Base-by-base conservation (phyloP, 2,113 vertebrate species). In the Microtus ochrogaster region DNA sequence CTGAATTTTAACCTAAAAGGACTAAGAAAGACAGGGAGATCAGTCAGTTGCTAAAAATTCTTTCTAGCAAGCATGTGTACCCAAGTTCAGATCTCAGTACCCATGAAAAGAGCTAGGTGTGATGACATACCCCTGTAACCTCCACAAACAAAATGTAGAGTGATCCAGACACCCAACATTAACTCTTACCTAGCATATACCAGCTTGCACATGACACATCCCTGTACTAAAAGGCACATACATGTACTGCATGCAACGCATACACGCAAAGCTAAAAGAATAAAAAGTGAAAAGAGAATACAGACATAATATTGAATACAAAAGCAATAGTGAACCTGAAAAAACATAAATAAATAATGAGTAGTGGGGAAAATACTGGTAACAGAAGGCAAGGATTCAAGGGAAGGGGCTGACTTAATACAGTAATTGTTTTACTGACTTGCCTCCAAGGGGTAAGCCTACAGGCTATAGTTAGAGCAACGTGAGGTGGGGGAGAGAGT, bases 1-100 rank as follows among this genome's bases (percentile, higher is more conserved):
- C 49, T 86, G 22, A 94, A 94, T 82, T 94, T 82, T 87, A 83
- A 94, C 22, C 41, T 65, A 55, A 88, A 68, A 36, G 52, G 52
- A 82, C 36, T 39, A 61, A 24, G 1, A 41, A 63, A 83, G 17
- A 9, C 16, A 47, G 28, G 16, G 4, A 66, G 26, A 17, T 21
- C 33, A 65, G 2, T 13, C n/a, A 8, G 63, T 65, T 6, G 26
- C 14, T 84, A 47, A 41, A 66, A 28, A 17, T 47, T 85, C 28
- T 33, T 85, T 65, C 41, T 66, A 41, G 16, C 41, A 44, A 47
- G 41, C 22, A 28, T 63, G n/a, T 26, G 13, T 17, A 10, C n/a
- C n/a, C 41, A 44, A 85, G 9, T 30, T 84, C 8, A 33, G 8
- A 47, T 47, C 39, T 44, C 61, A 66, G 28, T 11, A 21, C 41